phyloP scores from a whole-genome alignment of 2,797 vertebrate genomes.

The Hylomyscus alleni region DNA sequence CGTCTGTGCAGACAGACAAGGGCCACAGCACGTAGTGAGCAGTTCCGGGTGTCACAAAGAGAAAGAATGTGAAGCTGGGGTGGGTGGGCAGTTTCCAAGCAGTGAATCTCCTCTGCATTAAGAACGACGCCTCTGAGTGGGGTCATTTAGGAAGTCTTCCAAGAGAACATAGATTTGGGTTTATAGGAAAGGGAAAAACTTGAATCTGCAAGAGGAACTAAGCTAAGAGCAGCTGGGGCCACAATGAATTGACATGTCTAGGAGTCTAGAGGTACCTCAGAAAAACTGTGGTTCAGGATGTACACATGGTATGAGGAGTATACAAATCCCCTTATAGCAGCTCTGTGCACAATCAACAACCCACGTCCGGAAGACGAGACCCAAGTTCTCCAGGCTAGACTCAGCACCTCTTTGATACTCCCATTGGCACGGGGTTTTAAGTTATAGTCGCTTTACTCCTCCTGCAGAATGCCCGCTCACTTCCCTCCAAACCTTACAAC shows the following conservation, averaged over 20 bases:
- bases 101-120: neutral
- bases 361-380: neutral
- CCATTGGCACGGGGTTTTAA: conserved; percentile 18
- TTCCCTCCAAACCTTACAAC: neutral
- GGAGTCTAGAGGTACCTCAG: neutral
- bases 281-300: neutral
- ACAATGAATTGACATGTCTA: neutral
- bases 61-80: neutral
- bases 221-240: neutral
- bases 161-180: conserved; percentile 24
- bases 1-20: neutral
- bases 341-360: neutral
- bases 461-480: neutral
- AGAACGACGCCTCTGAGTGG: neutral
- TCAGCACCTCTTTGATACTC: neutral
- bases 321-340: neutral
- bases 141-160: conserved; percentile 53
- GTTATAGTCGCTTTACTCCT: conserved; percentile 4
- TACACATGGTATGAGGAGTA: neutral
- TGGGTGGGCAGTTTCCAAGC: neutral
- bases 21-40: neutral
- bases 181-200: neutral
- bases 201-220: neutral
- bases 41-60: neutral
- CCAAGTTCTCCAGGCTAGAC: neutral